These are phyloP conservation scores for Ectemnius cavifrons DNA, from an alignment of 2,888 invertebrate species.

Conservation along the genomic window DNA sequence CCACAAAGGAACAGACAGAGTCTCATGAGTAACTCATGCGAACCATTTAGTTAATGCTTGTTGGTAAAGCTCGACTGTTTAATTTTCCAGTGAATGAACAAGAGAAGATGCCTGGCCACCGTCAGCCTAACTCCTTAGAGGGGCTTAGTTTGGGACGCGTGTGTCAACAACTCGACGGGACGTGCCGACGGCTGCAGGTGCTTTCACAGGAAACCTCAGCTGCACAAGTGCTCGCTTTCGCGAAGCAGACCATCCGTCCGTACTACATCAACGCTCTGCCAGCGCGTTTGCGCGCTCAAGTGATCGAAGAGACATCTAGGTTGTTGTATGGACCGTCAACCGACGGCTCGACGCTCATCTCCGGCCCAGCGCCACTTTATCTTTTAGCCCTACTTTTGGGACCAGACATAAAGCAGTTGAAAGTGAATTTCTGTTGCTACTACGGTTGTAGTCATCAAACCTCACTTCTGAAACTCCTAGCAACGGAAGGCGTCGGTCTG, in stretches of 20 bases:
- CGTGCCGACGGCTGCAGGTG: slow-evolving; percentile 75
- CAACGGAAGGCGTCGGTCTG: slow-evolving; percentile 74
- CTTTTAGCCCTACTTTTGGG: slow-evolving; percentile 75
- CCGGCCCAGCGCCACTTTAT: slow-evolving; percentile 76
- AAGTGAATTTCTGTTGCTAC: slow-evolving; percentile 77
- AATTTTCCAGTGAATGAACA: slow-evolving; percentile 66
- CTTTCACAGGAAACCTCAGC: slow-evolving; percentile 76
- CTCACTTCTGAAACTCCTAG: slow-evolving; percentile 74
- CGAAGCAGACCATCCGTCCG: slow-evolving; percentile 73
- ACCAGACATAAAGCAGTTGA: slow-evolving; percentile 74
- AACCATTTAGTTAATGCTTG: too few species aligned
- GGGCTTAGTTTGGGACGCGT: slow-evolving; percentile 75
- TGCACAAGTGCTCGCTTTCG: slow-evolving; percentile 71
- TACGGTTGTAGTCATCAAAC: slow-evolving; percentile 79
- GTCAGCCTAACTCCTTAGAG: slow-evolving; percentile 75
- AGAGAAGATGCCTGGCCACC: slow-evolving; percentile 74
- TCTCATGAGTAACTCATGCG: too few species aligned
- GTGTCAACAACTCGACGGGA: slow-evolving; percentile 75
- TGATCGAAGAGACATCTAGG: slow-evolving; percentile 75
- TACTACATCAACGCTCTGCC: slow-evolving; percentile 75
- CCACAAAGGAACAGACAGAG: too few species aligned
- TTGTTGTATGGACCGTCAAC: slow-evolving; percentile 73
- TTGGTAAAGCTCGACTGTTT: background rate
- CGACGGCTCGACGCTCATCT: slow-evolving; percentile 73
- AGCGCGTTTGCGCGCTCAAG: slow-evolving; percentile 72